A percentile compares a stretch with the other conserved stretches of the same genome.
These are phyloP conservation scores for Artemia sinica DNA, from an alignment of 2,888 invertebrate genomes.

Conservation along the genomic window DNA sequence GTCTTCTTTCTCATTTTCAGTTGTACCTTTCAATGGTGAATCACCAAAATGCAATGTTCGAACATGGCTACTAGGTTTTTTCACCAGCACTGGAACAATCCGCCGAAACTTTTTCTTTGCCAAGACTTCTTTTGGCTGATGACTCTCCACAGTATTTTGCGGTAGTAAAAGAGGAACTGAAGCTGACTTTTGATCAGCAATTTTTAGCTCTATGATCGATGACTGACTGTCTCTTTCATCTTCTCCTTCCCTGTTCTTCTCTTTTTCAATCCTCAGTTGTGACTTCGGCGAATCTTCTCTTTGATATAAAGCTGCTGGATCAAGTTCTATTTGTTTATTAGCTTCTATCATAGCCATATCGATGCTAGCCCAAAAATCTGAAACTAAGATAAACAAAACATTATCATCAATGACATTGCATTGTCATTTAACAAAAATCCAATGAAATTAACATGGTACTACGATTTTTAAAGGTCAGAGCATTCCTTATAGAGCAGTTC, in stretches of 20 bases:
- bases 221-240: neutral
- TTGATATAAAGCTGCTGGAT: neutral
- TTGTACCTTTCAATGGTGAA: neutral
- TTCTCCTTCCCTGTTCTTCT: no score
- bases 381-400: neutral
- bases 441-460: no score
- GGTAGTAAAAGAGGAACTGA: neutral
- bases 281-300: neutral
- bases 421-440: no score
- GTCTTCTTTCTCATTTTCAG: neutral
- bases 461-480: no score
- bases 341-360: neutral
- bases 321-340: neutral
- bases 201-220: neutral
- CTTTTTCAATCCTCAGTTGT: neutral
- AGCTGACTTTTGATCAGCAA: neutral
- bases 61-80: neutral
- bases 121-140: neutral
- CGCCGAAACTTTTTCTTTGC: neutral
- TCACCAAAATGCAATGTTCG: neutral
- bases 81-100: neutral
- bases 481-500: no score
- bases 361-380: neutral
- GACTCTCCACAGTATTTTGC: neutral
- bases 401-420: neutral